These are phyloP conservation scores for Artemisiospiza belli DNA, from an alignment of 2,113 vertebrate genomes.

Conservation along the genomic window DNA sequence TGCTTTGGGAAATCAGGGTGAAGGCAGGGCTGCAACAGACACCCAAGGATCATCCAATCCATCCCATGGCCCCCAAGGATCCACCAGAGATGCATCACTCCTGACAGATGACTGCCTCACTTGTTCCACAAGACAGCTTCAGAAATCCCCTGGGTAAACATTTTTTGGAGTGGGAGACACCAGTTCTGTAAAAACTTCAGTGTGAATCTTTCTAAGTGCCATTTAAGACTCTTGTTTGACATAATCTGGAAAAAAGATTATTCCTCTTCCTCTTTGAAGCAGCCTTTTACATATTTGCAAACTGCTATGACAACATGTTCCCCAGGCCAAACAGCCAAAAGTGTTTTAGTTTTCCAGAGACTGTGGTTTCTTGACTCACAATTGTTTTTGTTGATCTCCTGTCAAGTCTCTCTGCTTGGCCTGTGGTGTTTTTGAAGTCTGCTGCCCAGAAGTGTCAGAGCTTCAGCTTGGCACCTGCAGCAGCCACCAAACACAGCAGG, in stretches of 20 bases:
- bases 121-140: not conserved
- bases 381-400: not conserved
- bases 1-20: not conserved
- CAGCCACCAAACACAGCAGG: not conserved
- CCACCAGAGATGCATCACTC: not conserved
- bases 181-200: not conserved
- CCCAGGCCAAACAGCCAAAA: not conserved
- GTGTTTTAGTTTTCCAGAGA: not conserved
- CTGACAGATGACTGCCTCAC: not conserved
- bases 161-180: not conserved
- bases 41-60: not conserved
- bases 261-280: not conserved
- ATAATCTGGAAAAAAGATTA: conserved; percentile 2
- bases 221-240: not conserved
- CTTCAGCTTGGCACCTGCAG: not conserved
- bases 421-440: not conserved
- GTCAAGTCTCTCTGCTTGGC: not conserved
- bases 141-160: not conserved
- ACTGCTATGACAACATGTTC: not conserved
- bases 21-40: not conserved
- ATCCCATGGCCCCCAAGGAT: not conserved
- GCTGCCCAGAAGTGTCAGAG: not conserved
- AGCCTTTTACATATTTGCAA: not conserved
- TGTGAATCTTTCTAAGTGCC: not conserved
- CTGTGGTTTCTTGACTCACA: not conserved